Evolutionary conservation across 2,113 vertebrate species (phyloP).

Genomic region (Athene noctua): DNA sequence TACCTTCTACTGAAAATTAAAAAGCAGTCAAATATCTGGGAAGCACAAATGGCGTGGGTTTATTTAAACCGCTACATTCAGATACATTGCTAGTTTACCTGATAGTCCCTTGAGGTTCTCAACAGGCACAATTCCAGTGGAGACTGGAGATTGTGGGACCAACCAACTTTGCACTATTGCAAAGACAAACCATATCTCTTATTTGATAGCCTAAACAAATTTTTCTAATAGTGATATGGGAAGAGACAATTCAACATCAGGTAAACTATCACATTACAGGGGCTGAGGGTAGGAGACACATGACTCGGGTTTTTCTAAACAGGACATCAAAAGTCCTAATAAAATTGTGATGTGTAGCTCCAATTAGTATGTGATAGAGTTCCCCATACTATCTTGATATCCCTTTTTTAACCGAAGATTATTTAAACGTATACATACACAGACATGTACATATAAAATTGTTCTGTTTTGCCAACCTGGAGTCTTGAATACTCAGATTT

Average conservation of each 20-base stretch:
- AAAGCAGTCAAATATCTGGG: neutral
- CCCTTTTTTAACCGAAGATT: neutral
- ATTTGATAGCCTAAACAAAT: neutral
- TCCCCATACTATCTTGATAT: neutral
- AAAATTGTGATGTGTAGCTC: neutral
- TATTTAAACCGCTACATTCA: neutral
- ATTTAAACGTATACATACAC: neutral
- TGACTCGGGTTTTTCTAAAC: neutral
- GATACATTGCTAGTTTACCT: neutral
- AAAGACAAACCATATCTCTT: neutral
- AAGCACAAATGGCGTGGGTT: neutral
- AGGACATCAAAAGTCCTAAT: neutral
- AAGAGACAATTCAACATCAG: neutral
- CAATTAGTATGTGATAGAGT: neutral
- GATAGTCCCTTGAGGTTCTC: neutral
- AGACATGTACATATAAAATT: rapidly evolving
- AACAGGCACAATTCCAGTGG: neutral
- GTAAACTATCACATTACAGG: neutral
- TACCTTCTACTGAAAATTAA: neutral
- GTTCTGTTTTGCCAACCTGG: neutral
- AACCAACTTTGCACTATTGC: neutral
- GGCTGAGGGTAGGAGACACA: rapidly evolving
- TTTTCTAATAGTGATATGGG: neutral
- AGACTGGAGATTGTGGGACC: neutral
- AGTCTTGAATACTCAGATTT: neutral